Evolutionary conservation across 2,888 invertebrate species (phyloP), one percentile per base, ranked within the genome.

Genomic region (Mimachlamys varia): DNA sequence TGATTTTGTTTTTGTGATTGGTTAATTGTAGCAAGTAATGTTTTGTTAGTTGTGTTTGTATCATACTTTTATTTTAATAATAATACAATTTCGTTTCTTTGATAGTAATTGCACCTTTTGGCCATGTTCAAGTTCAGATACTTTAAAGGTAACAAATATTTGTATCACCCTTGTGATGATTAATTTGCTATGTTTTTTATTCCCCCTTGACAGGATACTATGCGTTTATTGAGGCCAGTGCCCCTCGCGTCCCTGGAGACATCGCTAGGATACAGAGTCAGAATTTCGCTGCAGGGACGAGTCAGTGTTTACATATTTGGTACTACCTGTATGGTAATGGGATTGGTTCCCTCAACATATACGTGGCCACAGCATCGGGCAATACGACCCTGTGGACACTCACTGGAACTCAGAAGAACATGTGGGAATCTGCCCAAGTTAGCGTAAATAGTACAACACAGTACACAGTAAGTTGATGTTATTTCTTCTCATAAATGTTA

Each of bases 291-390:
- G 90, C 93, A 10, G 92, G 93, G 19, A 88, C 88, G 7, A 91
- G 90, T 19, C 89, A 89, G 10, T 96, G 96, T 91, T 90, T 96
- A 27, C 93, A 94, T 58, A 95, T 96, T 93, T 95, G 94, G 95
- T 96, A 94, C 92, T 94, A 95, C 92, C 95, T 96, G 96, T 93
- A 94, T 88, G 96, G 96, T 22, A 91, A 89, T 12, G 93, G 94
- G 37, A 93, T 95, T 53, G 96, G 96, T 3, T 92, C 92, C 0
- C 94, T 96, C 89, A 93, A 93, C 38, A 94, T 96, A 19, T 94
- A 94, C 88, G 53, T 94, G 55, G 93, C 92, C 13, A 91, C 91
- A 12, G 88, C 93, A 17, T 93, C 90, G 62, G n/a, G 88, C n/a
- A 94, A 94, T 88, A 93, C 90, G 19, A 93, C 94, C 15, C 58